phyloP scores from a whole-genome alignment of 2,113 vertebrate species.

The Pluvianellus socialis region DNA sequence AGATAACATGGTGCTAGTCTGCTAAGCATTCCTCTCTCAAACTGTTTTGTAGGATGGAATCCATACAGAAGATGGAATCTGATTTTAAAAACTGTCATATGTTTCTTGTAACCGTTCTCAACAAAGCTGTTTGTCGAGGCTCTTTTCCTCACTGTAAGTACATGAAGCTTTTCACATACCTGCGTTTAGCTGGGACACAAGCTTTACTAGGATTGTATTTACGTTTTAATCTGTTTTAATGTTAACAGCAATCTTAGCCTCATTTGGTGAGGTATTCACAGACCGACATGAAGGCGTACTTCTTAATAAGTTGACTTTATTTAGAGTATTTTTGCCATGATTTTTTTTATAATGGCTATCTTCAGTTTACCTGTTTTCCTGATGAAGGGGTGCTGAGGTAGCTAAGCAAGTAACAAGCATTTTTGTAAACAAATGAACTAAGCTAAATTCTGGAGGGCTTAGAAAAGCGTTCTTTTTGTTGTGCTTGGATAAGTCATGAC shows the following conservation, averaged over 20 bases:
- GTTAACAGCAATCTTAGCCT: neutral
- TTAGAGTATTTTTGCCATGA: neutral
- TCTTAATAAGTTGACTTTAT: neutral
- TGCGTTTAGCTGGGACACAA: neutral
- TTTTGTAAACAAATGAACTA: neutral
- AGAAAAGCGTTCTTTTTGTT: neutral
- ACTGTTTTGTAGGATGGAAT: conserved; percentile 86
- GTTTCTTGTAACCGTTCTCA: conserved; percentile 96
- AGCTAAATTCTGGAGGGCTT: neutral
- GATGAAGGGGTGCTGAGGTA: neutral
- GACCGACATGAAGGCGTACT: neutral
- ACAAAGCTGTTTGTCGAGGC: conserved; percentile 95
- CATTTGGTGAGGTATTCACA: neutral
- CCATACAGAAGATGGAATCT: conserved; percentile 97
- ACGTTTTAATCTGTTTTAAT: neutral
- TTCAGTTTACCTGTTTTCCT: neutral
- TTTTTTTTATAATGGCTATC: neutral
- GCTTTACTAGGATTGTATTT: neutral
- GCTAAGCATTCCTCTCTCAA: neutral
- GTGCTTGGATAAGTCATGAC: neutral
- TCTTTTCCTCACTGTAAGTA: conserved; percentile 97
- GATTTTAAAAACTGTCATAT: conserved; percentile 99
- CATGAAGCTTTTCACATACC: neutral
- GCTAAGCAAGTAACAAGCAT: neutral
- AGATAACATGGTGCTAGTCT: neutral